These are phyloP conservation scores for Pelusios castaneus DNA, from an alignment of 2,113 vertebrate species.

Conservation along the genomic window DNA sequence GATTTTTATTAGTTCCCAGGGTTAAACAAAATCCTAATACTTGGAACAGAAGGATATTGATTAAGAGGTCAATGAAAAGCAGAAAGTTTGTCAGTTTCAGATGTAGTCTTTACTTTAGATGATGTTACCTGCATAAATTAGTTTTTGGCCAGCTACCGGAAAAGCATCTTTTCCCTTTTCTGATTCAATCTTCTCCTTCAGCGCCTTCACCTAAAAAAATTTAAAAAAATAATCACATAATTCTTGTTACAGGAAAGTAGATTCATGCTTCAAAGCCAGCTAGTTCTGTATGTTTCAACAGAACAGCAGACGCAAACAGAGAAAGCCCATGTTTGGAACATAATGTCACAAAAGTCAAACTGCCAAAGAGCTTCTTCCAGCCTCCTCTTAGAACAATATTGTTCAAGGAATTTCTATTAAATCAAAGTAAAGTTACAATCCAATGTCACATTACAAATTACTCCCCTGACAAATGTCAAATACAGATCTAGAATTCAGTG, in stretches of 20 bases:
- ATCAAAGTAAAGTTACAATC: not conserved
- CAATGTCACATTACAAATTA: not conserved
- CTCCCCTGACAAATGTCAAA: not conserved
- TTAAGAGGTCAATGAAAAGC: not conserved
- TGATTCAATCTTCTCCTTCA: constrained; percentile 95
- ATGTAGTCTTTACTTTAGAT: not conserved
- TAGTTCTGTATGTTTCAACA: not conserved
- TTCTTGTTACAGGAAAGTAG: not conserved
- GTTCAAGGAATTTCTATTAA: not conserved
- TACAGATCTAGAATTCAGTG: not conserved
- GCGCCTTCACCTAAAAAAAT: constrained; percentile 90
- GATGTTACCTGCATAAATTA: constrained; percentile 95
- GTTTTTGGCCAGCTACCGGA: constrained; percentile 91
- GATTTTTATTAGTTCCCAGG: not conserved
- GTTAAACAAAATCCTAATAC: not conserved
- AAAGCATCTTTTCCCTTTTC: constrained; percentile 94
- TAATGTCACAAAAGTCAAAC: not conserved
- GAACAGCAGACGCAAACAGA: not conserved
- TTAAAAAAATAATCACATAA: too few relatives aligned
- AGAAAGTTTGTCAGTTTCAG: not conserved
- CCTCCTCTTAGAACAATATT: not conserved
- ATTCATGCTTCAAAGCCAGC: not conserved
- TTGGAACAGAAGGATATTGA: not conserved
- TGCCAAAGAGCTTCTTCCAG: not conserved
- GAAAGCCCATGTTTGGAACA: not conserved